Evolutionary conservation across 2,888 invertebrate species (phyloP).

Genomic region (Malacosoma neustria): DNA sequence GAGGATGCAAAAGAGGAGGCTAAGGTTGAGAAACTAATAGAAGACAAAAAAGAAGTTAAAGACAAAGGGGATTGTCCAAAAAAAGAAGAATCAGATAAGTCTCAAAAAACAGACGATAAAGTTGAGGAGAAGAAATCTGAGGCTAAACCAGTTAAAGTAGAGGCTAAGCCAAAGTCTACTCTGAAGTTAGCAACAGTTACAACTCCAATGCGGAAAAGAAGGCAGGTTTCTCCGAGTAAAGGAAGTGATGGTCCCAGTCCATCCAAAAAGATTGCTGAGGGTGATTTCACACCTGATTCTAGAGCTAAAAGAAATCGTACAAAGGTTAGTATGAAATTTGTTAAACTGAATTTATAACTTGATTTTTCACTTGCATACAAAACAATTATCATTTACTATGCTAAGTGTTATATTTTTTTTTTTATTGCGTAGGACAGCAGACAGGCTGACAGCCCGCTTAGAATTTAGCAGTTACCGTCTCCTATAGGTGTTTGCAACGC

Average conservation of each 20-base stretch:
- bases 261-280: conserved; percentile 46
- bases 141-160: conserved; percentile 36
- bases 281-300: conserved; percentile 51
- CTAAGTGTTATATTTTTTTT: too few relatives aligned
- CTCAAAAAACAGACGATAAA: conserved; percentile 41
- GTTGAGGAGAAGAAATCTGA: conserved; percentile 38
- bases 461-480: too few relatives aligned
- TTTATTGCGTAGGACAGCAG: too few relatives aligned
- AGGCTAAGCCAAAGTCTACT: conserved; percentile 60
- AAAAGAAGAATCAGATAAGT: conserved; percentile 22
- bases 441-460: too few relatives aligned
- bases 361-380: too few relatives aligned
- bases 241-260: conserved; percentile 42
- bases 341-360: too few relatives aligned
- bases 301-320: conserved; percentile 62
- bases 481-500: too few relatives aligned
- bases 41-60: conserved; percentile 30
- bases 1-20: conserved; percentile 41
- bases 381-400: too few relatives aligned
- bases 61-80: conserved; percentile 25
- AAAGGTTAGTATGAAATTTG: conserved; percentile 35
- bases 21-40: conserved; percentile 29
- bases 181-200: conserved; percentile 73
- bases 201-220: conserved; percentile 70
- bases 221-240: conserved; percentile 61